Conservation (phyloP, 2,888 invertebrate species). For the Eupithecia exiguata region DNA sequence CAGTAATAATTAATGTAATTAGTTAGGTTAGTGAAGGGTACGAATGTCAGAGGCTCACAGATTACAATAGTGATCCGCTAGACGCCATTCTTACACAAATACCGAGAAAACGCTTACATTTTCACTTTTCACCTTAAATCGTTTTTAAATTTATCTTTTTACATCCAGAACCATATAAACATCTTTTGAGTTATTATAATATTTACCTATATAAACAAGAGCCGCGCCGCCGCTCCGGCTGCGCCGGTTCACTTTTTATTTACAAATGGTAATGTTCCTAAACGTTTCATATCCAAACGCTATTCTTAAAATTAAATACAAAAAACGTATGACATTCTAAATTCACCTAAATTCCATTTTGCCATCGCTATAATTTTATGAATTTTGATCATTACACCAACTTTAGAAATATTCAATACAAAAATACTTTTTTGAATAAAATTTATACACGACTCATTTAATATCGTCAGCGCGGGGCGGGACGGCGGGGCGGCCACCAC, state of each 20-base stretch:
- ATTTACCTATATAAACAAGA: slow-evolving; percentile 81
- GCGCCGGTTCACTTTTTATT: slow-evolving; percentile 78
- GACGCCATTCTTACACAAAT: slow-evolving; percentile 80
- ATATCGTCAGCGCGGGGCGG: slow-evolving; percentile 64
- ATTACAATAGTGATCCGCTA: slow-evolving; percentile 81
- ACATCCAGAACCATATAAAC: slow-evolving; percentile 85
- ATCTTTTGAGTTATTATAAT: slow-evolving; percentile 83
- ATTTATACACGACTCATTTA: slow-evolving; percentile 82
- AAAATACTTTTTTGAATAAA: slow-evolving; percentile 85
- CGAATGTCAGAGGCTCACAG: slow-evolving; percentile 79
- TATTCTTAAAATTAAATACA: slow-evolving; percentile 85
- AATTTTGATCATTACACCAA: slow-evolving; percentile 85
- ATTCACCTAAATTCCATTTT: slow-evolving; percentile 81
- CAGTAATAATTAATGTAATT: slow-evolving; percentile 81
- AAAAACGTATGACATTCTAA: slow-evolving; percentile 84
- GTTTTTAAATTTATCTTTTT: slow-evolving; percentile 80
- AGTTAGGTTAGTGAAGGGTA: slow-evolving; percentile 79
- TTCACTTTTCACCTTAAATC: slow-evolving; percentile 74
- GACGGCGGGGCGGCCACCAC: slow-evolving; percentile 68
- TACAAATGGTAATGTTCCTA: slow-evolving; percentile 89
- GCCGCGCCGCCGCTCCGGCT: slow-evolving; percentile 64
- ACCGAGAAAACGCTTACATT: slow-evolving; percentile 78
- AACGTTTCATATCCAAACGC: slow-evolving; percentile 85
- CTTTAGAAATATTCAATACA: slow-evolving; percentile 85
- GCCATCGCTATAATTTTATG: slow-evolving; percentile 82